These are phyloP conservation scores for Pomacea canaliculata DNA, from an alignment of 2,888 invertebrate species.

Conservation along the genomic window DNA sequence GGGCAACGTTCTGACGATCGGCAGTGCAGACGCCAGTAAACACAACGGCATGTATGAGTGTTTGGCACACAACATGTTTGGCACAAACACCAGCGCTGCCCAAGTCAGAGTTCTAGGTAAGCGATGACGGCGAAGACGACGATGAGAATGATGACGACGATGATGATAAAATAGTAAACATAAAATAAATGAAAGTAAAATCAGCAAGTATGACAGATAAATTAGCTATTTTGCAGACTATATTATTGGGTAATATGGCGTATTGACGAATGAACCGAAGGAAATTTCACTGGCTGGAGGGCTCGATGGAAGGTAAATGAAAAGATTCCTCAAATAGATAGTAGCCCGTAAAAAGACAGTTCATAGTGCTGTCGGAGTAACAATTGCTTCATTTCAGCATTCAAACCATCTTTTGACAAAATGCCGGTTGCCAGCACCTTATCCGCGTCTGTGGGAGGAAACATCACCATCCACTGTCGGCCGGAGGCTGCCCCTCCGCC, in stretches of 20 bases:
- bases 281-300: too few species aligned
- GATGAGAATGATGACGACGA: too few species aligned
- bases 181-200: too few species aligned
- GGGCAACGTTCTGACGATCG: conserved; percentile 49
- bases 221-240: too few species aligned
- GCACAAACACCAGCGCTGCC: conserved; percentile 86
- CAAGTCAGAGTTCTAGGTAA: conserved; percentile 89
- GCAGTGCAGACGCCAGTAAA: conserved; percentile 56
- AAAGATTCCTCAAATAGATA: too few species aligned
- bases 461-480: conserved; percentile 87
- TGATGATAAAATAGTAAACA: too few species aligned
- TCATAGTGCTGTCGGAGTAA: too few species aligned
- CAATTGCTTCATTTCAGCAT: conserved; percentile 44
- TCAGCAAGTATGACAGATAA: too few species aligned
- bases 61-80: conserved; percentile 80
- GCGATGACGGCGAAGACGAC: conserved; percentile 34
- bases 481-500: conserved; percentile 92
- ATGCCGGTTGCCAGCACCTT: conserved; percentile 84
- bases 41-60: conserved; percentile 98
- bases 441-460: conserved; percentile 93
- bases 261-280: too few species aligned
- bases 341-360: too few species aligned
- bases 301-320: too few species aligned
- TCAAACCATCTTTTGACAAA: conserved; percentile 90
- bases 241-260: too few species aligned